Percentiles rank a stretch among this genome's conserved stretches.
Evolutionary conservation across 2,797 vertebrate species (phyloP).

Genomic region (Heteromormyrus szaboi): DNA sequence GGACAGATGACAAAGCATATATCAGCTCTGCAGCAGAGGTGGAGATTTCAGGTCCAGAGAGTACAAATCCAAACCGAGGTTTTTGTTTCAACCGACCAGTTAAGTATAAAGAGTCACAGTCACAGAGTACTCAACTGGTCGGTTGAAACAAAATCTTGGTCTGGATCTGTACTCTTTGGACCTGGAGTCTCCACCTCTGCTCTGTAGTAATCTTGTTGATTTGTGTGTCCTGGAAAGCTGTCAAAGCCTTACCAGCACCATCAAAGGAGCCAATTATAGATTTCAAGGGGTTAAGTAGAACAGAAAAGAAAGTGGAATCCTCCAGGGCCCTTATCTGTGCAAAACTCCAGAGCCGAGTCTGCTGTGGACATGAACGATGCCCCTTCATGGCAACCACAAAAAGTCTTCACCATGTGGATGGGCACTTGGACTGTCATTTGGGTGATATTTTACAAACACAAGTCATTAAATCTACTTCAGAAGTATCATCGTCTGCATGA

Average conservation of each 20-base stretch:
- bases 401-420: background rate
- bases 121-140: background rate
- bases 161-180: too few species aligned
- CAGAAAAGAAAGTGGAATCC: background rate
- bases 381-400: background rate
- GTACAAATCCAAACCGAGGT: background rate
- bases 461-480: background rate
- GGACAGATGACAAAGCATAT: background rate
- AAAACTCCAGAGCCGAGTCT: background rate
- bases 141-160: too few species aligned
- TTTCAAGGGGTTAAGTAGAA: background rate
- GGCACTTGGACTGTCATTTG: background rate
- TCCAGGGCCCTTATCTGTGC: background rate
- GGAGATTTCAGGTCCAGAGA: background rate
- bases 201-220: background rate
- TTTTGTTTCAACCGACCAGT: background rate
- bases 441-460: background rate
- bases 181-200: background rate
- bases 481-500: background rate
- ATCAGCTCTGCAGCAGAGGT: background rate
- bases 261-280: background rate
- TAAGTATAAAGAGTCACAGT: too few species aligned
- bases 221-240: background rate
- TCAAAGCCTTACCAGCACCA: background rate
- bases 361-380: background rate